A percentile compares a stretch with the other conserved stretches of the same genome.
These are phyloP conservation scores for Agrochola lota DNA, from an alignment of 2,888 invertebrate genomes.

Conservation along the genomic window DNA sequence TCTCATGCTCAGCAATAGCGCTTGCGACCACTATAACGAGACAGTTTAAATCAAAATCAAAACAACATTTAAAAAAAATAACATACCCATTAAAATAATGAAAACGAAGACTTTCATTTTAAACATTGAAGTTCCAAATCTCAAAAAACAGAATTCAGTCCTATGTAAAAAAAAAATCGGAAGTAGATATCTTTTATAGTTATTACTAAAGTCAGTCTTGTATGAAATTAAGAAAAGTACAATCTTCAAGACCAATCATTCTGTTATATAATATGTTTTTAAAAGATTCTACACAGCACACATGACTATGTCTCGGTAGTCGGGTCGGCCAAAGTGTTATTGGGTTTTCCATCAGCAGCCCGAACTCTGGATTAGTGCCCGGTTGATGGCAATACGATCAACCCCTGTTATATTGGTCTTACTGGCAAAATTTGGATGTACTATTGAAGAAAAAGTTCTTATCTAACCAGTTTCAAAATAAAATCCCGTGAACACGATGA, in stretches of 20 bases:
- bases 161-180: not conserved
- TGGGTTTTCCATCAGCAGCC: too few species aligned
- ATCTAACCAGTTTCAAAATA: too few species aligned
- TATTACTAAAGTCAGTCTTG: not conserved
- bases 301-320: too few species aligned
- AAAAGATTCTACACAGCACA: too few species aligned
- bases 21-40: not conserved
- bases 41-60: not conserved
- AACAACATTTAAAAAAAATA: not conserved
- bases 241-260: not conserved
- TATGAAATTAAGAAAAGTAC: conserved; percentile 4
- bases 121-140: not conserved
- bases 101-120: conserved; percentile 3
- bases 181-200: not conserved
- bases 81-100: conserved; percentile 7
- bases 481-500: too few species aligned
- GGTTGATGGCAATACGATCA: too few species aligned
- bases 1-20: too few species aligned
- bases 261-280: not conserved
- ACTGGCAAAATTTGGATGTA: too few species aligned
- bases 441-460: too few species aligned
- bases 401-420: too few species aligned
- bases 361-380: too few species aligned
- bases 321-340: too few species aligned
- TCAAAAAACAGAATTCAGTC: not conserved